phyloP scores from a whole-genome alignment of 2,113 vertebrate species.

The Pedetes capensis region DNA sequence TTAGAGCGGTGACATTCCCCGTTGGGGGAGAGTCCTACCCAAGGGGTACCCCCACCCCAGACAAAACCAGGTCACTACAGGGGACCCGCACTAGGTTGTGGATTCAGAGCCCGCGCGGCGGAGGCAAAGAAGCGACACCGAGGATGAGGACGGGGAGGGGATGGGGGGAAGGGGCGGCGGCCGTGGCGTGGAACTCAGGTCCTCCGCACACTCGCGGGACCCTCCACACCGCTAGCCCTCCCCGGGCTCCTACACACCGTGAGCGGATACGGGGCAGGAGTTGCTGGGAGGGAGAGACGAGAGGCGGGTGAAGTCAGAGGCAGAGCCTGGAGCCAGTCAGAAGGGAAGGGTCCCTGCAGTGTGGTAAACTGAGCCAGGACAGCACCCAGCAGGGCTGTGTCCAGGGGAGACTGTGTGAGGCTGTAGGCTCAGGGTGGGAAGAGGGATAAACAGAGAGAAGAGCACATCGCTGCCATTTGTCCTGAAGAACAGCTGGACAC shows the following conservation, averaged over 20 bases:
- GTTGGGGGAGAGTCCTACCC: neutral
- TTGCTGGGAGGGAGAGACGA: too few species aligned
- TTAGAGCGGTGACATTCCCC: neutral
- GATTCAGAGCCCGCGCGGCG: neutral
- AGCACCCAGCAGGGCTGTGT: neutral
- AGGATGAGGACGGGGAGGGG: neutral
- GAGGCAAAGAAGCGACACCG: neutral
- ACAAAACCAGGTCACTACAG: neutral
- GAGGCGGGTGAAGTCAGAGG: too few species aligned
- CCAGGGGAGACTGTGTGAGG: neutral
- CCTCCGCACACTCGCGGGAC: neutral
- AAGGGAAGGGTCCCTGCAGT: too few species aligned
- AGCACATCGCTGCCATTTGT: neutral
- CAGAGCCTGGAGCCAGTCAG: too few species aligned
- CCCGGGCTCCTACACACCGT: neutral
- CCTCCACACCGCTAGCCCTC: fast-evolving
- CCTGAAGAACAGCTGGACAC: neutral
- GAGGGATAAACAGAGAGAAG: too few species aligned
- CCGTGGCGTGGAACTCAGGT: fast-evolving
- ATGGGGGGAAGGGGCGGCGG: neutral
- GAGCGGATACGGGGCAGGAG: neutral
- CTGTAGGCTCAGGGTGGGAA: neutral
- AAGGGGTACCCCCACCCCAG: neutral
- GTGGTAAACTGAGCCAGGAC: neutral
- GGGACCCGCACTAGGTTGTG: neutral